Evolutionary conservation across 2,797 vertebrate species (phyloP).

Genomic region (Adrianichthys oophorus): DNA sequence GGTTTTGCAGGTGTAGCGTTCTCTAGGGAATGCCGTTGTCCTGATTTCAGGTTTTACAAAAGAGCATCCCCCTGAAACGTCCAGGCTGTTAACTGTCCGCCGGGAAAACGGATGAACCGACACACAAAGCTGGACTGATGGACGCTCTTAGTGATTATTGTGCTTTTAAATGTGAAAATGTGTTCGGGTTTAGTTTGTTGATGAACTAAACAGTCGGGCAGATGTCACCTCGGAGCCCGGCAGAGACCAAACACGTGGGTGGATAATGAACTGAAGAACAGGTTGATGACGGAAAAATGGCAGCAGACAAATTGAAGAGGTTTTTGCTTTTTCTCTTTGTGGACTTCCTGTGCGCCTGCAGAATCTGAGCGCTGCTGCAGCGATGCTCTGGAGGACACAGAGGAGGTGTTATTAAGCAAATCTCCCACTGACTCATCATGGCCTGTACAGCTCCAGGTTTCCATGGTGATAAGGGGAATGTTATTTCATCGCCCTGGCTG

Average conservation of each 20-base stretch:
- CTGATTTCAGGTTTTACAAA: constrained; percentile 29
- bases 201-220: too few relatives aligned
- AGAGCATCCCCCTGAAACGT: constrained; percentile 37
- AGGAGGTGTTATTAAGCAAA: constrained; percentile 61
- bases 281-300: too few relatives aligned
- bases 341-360: too few relatives aligned
- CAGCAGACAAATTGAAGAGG: too few relatives aligned
- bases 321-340: too few relatives aligned
- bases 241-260: too few relatives aligned
- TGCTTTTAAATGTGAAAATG: too few relatives aligned
- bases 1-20: constrained; percentile 6
- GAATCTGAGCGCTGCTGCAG: constrained; percentile 11
- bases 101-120: neutral
- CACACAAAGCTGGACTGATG: neutral
- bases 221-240: too few relatives aligned
- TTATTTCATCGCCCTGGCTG: constrained; percentile 14
- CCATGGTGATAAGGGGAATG: constrained; percentile 47
- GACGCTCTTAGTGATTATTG: too few relatives aligned
- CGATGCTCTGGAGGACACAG: constrained; percentile 27
- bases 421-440: constrained; percentile 63
- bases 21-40: constrained; percentile 22
- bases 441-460: constrained; percentile 55
- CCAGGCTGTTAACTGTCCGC: neutral
- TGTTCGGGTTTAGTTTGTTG: too few relatives aligned
- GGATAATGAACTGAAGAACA: too few relatives aligned